These are phyloP conservation scores for Corythaeola cristata DNA, from an alignment of 2,113 vertebrate genomes.

Conservation along the genomic window DNA sequence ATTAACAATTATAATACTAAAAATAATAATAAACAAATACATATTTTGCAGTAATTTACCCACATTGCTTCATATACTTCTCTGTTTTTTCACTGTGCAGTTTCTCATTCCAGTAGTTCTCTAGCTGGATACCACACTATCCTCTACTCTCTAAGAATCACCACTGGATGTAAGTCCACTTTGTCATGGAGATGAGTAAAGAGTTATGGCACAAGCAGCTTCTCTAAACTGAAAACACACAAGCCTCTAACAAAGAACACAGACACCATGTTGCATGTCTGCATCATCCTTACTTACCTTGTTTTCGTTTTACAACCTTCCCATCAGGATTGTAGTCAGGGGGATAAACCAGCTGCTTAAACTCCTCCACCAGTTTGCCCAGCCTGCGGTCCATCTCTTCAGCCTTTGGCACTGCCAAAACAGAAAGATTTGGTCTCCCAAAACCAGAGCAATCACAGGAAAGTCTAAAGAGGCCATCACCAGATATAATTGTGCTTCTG, in stretches of 20 bases:
- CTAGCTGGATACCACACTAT: background rate
- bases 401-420: constrained; percentile 86
- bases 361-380: constrained; percentile 84
- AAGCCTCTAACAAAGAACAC: background rate
- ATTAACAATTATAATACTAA: background rate
- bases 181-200: background rate
- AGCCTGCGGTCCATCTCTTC: constrained; percentile 85
- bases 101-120: background rate
- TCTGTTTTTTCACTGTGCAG: background rate
- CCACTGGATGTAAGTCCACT: background rate
- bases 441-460: background rate
- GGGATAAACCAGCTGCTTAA: constrained; percentile 93
- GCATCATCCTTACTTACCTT: constrained; percentile 47
- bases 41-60: background rate
- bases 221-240: background rate
- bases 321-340: constrained; percentile 82
- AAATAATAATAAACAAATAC: background rate
- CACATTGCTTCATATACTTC: background rate
- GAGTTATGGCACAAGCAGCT: background rate
- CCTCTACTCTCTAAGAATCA: background rate
- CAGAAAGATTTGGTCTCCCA: background rate
- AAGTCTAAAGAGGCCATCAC: background rate
- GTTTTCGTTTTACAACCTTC: constrained; percentile 81
- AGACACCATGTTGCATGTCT: background rate
- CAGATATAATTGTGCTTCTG: background rate